These are phyloP conservation scores for Hemibagrus guttatus DNA, from an alignment of 2,797 vertebrate genomes.

Conservation along the genomic window DNA sequence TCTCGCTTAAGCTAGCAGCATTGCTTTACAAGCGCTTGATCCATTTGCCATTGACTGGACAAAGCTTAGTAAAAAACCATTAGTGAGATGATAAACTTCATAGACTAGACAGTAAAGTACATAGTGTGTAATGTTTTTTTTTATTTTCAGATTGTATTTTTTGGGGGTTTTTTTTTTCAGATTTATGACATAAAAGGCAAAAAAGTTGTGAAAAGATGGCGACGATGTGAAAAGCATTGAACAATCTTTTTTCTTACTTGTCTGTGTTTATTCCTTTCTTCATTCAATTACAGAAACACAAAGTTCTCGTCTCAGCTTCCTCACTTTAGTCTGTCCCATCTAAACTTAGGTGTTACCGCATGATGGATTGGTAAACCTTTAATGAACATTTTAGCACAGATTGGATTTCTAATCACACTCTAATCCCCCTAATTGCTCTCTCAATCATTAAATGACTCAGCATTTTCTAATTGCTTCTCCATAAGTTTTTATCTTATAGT, in stretches of 20 bases:
- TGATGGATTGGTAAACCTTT: constrained; percentile 31
- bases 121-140: no score
- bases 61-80: no score
- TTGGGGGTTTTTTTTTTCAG: not conserved
- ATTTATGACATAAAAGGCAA: not conserved
- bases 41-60: no score
- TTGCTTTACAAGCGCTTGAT: no score
- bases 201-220: not conserved
- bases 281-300: not conserved
- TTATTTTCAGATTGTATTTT: not conserved
- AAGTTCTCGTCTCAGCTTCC: not conserved
- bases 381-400: constrained; percentile 33
- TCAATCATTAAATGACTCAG: constrained; percentile 39
- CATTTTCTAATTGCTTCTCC: constrained; percentile 28
- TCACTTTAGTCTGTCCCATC: not conserved
- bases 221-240: not conserved
- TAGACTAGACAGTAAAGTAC: no score
- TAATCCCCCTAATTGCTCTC: constrained; percentile 31
- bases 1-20: no score
- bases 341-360: not conserved
- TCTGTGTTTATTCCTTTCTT: no score
- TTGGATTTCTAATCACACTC: constrained; percentile 38
- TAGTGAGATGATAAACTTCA: no score
- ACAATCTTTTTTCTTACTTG: not conserved
- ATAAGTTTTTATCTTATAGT: constrained; percentile 40